Base-by-base conservation (phyloP, 37 sponge, comb jelly and placozoan species). In the Agelas oroides region DNA sequence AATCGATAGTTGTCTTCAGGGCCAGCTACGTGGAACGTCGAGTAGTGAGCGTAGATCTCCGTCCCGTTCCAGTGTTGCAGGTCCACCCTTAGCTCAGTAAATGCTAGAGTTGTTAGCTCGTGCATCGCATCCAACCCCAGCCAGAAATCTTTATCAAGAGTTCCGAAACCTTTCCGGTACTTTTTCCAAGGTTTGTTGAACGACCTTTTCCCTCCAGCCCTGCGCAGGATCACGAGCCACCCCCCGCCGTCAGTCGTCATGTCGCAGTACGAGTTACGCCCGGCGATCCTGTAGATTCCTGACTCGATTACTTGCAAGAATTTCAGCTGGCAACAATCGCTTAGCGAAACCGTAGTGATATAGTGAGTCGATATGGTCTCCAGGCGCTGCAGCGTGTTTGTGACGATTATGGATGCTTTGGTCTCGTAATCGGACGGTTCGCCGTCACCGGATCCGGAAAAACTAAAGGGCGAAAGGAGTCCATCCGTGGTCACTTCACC, bases 181-280 rank as follows among this genome's bases (percentile, higher is more conserved):
- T 72, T 52, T 12, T 2, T 27, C 65, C 75, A 77, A 16, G 36
- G 59, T 19, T 60, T 66, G 59, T 77, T 76, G 63, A 83, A 89
- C 0, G 38, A 31, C 23, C 35, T 66, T 23, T 53, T 55, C 21
- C 32, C 53, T 25, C 63, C 31, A 16, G 3, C 1, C 46, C 90
- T 83, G 17, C 90, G 53, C 66, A 40, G 66, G 13, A 89, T 73
- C 57, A 89, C 90, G 53, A 84, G 19, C 90, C 90, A 89, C 6
- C 90, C 90, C 14, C 90, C 90, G 54, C 68, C 82, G 53, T 38
- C 69, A 53, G 84, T 89, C 35, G 77, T 73, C 84, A 83, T 78
- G 79, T 89, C 90, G 78, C 90, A 89, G 56, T 81, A 77, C 18
- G 57, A 55, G 11, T 13, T 1, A 14, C 20, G 13, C 37, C 16